Percentiles rank a stretch among this genome's conserved stretches.
Conservation (phyloP, 2,797 vertebrate species). For the Champsocephalus gunnari region DNA sequence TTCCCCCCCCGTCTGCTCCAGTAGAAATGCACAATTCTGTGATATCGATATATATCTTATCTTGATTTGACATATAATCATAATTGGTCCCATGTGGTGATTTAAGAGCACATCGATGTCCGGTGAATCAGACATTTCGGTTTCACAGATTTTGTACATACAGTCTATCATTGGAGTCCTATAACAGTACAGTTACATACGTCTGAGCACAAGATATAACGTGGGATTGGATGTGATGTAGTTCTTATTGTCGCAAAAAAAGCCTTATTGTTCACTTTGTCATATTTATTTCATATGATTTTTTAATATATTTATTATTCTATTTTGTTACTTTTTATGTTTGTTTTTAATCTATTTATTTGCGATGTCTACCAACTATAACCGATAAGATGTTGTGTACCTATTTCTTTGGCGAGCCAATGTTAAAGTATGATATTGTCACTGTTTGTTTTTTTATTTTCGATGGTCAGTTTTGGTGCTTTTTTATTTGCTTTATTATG, state of each 20-base stretch:
- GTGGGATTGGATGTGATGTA: slow-evolving; percentile 81
- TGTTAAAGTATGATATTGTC: slow-evolving; percentile 80
- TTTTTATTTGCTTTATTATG: slow-evolving; percentile 79
- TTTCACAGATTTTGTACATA: slow-evolving; percentile 79
- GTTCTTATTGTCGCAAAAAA: slow-evolving; percentile 79
- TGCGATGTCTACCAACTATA: slow-evolving; percentile 82
- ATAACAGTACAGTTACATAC: slow-evolving; percentile 73
- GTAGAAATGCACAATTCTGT: slow-evolving; percentile 57
- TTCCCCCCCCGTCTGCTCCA: slow-evolving; percentile 24
- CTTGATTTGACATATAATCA: slow-evolving; percentile 69
- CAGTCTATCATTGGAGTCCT: slow-evolving; percentile 76
- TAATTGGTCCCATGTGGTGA: slow-evolving; percentile 63
- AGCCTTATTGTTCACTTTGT: slow-evolving; percentile 86
- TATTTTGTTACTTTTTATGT: slow-evolving; percentile 83
- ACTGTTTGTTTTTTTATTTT: slow-evolving; percentile 77
- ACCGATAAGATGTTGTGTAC: slow-evolving; percentile 81
- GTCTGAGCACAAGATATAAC: slow-evolving; percentile 83
- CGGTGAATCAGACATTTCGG: slow-evolving; percentile 55
- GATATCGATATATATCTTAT: slow-evolving; percentile 62
- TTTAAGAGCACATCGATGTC: slow-evolving; percentile 71
- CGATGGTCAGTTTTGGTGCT: slow-evolving; percentile 79
- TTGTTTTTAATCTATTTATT: slow-evolving; percentile 78
- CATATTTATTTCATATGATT: slow-evolving; percentile 82
- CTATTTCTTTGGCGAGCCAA: slow-evolving; percentile 83
- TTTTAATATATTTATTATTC: slow-evolving; percentile 83